phyloP scores from a whole-genome alignment of 2,113 vertebrate genomes.

The Archilochus colubris region DNA sequence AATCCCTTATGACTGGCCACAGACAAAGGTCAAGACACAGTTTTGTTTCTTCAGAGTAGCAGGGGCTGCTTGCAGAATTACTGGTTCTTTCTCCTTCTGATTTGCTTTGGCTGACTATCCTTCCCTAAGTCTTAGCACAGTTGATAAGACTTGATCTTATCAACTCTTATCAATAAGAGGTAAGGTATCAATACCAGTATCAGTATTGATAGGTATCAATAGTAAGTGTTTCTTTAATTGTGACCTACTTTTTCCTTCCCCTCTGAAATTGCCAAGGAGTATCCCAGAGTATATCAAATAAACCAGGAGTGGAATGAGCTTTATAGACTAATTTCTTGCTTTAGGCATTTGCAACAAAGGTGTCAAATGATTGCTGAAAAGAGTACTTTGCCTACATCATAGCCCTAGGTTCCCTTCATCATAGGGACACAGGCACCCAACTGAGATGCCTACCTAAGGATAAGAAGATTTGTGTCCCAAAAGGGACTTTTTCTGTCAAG shows the following conservation, averaged over 20 bases:
- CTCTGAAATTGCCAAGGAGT: not conserved
- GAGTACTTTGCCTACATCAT: not conserved
- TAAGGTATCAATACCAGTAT: too few species aligned
- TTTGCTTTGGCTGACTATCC: not conserved
- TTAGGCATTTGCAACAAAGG: not conserved
- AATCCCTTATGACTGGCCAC: rapidly evolving
- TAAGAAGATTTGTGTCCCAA: not conserved
- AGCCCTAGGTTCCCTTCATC: not conserved
- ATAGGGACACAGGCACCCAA: not conserved
- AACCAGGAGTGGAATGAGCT: not conserved
- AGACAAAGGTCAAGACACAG: not conserved
- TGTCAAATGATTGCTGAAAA: not conserved
- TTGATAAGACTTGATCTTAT: too few species aligned
- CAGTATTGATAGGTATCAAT: not conserved
- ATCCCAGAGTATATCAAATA: not conserved
- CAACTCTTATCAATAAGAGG: too few species aligned
- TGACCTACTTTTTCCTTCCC: not conserved
- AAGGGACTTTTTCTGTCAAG: not conserved
- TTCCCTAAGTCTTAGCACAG: not conserved
- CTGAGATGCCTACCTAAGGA: not conserved
- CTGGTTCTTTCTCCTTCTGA: not conserved
- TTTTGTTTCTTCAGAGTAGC: not conserved
- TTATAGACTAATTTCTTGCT: not conserved
- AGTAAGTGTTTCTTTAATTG: not conserved
- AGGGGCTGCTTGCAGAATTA: not conserved